Conservation (phyloP, 2,113 vertebrate genomes). For the Ceuthmochares aereus region DNA sequence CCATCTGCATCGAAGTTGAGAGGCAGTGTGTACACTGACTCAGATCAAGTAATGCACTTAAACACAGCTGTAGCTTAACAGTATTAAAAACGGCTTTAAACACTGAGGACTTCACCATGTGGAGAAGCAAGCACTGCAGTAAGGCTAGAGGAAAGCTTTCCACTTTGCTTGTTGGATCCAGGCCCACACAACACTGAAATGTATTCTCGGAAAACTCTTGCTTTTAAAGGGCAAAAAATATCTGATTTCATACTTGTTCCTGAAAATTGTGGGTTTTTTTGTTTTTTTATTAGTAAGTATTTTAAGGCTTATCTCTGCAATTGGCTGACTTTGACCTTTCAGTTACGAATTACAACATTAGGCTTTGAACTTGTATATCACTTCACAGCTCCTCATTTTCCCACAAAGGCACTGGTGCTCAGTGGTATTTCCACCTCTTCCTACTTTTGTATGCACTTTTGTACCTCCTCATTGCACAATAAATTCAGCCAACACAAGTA, state of each 20-base stretch:
- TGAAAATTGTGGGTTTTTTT: conserved; percentile 27
- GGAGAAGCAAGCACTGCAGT: background rate
- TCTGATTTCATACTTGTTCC: conserved; percentile 10
- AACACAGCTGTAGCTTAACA: background rate
- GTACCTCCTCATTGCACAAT: conserved; percentile 6
- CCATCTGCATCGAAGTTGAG: fast-evolving
- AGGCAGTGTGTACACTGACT: fast-evolving
- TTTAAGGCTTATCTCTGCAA: conserved; percentile 63
- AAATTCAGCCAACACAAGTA: conserved; percentile 65
- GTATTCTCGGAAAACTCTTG: background rate
- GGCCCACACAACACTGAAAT: fast-evolving
- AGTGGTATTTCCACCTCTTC: conserved; percentile 74
- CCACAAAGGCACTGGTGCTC: conserved; percentile 49
- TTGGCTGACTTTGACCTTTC: conserved; percentile 68
- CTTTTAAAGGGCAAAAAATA: conserved; percentile 41
- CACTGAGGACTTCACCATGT: background rate
- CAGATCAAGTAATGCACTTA: background rate
- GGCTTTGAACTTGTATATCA: conserved; percentile 58
- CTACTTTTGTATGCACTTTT: conserved; percentile 71
- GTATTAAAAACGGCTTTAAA: background rate
- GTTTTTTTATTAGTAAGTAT: conserved; percentile 11
- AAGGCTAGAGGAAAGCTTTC: background rate
- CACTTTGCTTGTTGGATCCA: background rate
- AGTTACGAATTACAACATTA: conserved; percentile 58
- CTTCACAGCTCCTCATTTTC: conserved; percentile 58